Conservation (phyloP, 2,797 vertebrate genomes). For the Lerista edwardsae region DNA sequence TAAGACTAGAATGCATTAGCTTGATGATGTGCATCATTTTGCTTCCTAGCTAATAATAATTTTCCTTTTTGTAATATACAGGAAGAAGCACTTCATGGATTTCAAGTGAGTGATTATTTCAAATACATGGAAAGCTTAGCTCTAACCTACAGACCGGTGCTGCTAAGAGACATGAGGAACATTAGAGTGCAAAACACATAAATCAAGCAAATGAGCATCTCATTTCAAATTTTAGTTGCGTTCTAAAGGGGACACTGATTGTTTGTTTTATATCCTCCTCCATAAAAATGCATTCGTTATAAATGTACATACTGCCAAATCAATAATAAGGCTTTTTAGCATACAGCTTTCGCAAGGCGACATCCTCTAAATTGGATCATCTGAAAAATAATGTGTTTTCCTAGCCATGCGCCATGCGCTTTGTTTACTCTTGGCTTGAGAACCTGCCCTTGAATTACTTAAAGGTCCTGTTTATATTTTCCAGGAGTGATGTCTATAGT, state of each 20-base stretch:
- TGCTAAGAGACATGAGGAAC: slow-evolving; percentile 87
- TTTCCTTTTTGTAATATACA: slow-evolving; percentile 67
- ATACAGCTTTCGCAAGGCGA: slow-evolving; percentile 38
- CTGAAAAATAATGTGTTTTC: slow-evolving; percentile 47
- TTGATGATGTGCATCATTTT: slow-evolving; percentile 39
- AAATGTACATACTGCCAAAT: slow-evolving; percentile 51
- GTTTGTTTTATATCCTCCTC: slow-evolving; percentile 27
- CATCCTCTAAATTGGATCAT: slow-evolving; percentile 34
- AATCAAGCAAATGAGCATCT: slow-evolving; percentile 23
- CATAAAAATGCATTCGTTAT: slow-evolving; percentile 33
- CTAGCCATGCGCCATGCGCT: slow-evolving; percentile 11
- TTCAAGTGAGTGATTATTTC: slow-evolving; percentile 86
- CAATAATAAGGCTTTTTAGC: slow-evolving; percentile 43
- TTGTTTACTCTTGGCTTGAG: slow-evolving; percentile 43
- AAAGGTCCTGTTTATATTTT: slow-evolving; percentile 33
- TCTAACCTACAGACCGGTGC: slow-evolving; percentile 80
- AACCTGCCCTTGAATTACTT: slow-evolving; percentile 26
- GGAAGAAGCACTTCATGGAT: slow-evolving; percentile 91
- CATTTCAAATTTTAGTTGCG: slow-evolving; percentile 41
- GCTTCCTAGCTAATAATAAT: slow-evolving; percentile 14
- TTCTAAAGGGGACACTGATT: slow-evolving; percentile 45
- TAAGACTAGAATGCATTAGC: slow-evolving; percentile 25
- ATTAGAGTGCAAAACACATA: slow-evolving; percentile 70
- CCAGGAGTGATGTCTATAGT: slow-evolving; percentile 8
- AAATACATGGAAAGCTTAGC: slow-evolving; percentile 90